These are phyloP conservation scores for Pomacea canaliculata DNA, from an alignment of 2,888 invertebrate species.

Conservation along the genomic window DNA sequence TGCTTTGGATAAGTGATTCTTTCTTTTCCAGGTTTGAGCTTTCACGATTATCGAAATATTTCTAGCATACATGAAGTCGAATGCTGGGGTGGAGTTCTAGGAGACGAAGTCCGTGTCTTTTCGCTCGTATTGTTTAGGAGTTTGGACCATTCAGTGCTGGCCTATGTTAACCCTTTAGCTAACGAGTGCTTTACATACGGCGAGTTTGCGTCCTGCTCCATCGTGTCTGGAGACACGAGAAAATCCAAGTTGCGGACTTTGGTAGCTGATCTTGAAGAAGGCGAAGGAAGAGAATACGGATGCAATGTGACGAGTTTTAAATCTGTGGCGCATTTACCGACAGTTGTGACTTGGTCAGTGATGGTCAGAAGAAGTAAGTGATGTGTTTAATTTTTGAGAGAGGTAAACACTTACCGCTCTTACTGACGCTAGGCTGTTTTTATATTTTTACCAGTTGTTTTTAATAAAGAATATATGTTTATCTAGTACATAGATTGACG, in stretches of 20 bases:
- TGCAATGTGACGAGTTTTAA: constrained; percentile 13
- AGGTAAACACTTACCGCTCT: too few relatives aligned
- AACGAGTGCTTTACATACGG: constrained; percentile 4
- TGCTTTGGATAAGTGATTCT: too few relatives aligned
- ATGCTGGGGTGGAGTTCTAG: neutral
- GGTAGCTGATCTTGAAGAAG: constrained; percentile 5
- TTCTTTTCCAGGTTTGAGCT: neutral
- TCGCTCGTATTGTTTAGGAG: neutral
- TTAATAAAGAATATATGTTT: too few relatives aligned
- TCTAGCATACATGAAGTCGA: constrained; percentile 13
- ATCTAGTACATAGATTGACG: too few relatives aligned
- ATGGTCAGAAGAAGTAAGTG: constrained; percentile 6
- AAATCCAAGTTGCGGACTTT: neutral
- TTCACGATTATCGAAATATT: neutral
- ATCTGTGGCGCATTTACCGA: neutral
- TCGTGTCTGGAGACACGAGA: neutral
- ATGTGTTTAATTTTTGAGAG: too few relatives aligned
- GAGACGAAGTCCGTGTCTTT: neutral
- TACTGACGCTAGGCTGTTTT: too few relatives aligned
- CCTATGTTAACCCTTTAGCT: neutral
- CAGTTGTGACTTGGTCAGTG: neutral
- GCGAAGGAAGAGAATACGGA: constrained; percentile 13
- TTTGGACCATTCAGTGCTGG: constrained; percentile 1
- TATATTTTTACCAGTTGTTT: too few relatives aligned
- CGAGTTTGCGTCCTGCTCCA: constrained; percentile 4